Evolutionary conservation across 2,888 invertebrate species (phyloP).

Genomic region (Cepaea hortensis): DNA sequence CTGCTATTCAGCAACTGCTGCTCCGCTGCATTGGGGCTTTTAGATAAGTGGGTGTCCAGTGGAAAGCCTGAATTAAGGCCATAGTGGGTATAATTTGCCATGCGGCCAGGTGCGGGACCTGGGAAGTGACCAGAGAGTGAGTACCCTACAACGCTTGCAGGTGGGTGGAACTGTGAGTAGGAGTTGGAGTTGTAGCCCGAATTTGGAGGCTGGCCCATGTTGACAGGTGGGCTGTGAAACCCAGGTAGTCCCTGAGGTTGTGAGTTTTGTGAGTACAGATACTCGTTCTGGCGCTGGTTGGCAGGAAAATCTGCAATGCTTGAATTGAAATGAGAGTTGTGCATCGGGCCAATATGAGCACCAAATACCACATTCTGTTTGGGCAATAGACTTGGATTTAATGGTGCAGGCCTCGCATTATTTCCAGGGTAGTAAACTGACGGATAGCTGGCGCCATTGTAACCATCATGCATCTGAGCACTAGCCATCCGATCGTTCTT

Average conservation of each 20-base stretch:
- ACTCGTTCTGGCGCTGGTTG: conserved; percentile 1
- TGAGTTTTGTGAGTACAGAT: background rate
- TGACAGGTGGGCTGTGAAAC: conserved; percentile 20
- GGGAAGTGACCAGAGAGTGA: conserved; percentile 11
- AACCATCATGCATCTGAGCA: background rate
- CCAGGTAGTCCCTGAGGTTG: background rate
- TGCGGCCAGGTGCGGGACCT: background rate
- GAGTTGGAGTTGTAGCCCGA: background rate
- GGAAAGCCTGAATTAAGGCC: background rate
- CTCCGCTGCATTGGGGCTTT: background rate
- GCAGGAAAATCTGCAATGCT: background rate
- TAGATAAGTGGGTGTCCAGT: background rate
- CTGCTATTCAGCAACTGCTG: conserved; percentile 32
- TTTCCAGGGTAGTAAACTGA: conserved; percentile 8
- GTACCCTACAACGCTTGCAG: background rate
- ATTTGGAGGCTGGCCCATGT: conserved; percentile 10
- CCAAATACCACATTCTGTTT: background rate
- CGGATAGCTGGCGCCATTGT: conserved; percentile 1
- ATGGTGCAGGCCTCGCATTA: conserved; percentile 9
- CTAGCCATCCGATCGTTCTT: background rate
- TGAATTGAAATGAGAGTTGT: conserved; percentile 9
- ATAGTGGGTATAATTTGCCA: conserved; percentile 17
- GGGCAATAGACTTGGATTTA: background rate
- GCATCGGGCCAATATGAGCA: background rate
- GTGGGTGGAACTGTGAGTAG: background rate